phyloP scores from a whole-genome alignment of 1,140 invertebrate species.

The Pseudoatta argentina region DNA sequence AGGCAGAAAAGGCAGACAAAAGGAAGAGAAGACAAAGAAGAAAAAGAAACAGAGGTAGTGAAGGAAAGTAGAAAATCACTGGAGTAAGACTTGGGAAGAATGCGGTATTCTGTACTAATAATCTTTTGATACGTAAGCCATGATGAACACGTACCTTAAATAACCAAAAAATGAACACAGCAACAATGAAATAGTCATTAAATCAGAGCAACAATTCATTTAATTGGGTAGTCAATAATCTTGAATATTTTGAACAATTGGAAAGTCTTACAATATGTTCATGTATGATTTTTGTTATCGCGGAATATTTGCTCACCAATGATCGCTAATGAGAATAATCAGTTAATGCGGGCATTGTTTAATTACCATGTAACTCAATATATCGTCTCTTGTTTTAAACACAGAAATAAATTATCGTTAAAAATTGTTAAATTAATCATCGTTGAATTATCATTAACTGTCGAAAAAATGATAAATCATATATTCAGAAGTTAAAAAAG shows the following conservation, averaged over 20 bases:
- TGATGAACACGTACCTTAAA: conserved; percentile 25
- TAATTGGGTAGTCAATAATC: conserved; percentile 19
- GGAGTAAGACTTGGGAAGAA: background rate
- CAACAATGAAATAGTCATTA: conserved; percentile 28
- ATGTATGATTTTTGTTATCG: conserved; percentile 18
- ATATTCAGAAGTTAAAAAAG: background rate
- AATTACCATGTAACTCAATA: background rate
- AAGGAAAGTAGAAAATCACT: conserved; percentile 8
- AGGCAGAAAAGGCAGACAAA: conserved; percentile 16
- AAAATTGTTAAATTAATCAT: too few species aligned
- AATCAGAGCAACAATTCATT: background rate
- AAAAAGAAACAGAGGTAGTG: background rate
- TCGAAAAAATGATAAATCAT: background rate
- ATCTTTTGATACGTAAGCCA: conserved; percentile 34
- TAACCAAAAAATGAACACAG: conserved; percentile 36
- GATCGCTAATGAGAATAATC: background rate
- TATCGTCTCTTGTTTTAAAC: background rate
- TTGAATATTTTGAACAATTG: background rate
- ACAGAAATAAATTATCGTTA: background rate
- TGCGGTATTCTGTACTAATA: conserved; percentile 21
- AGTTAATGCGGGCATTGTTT: conserved; percentile 3
- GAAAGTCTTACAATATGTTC: conserved; percentile 20
- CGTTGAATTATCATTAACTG: too few species aligned
- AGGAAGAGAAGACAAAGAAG: background rate
- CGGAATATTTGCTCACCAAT: background rate